Evolutionary conservation across 2,888 invertebrate species (phyloP).

Genomic region (Eustalomyia histrio): DNA sequence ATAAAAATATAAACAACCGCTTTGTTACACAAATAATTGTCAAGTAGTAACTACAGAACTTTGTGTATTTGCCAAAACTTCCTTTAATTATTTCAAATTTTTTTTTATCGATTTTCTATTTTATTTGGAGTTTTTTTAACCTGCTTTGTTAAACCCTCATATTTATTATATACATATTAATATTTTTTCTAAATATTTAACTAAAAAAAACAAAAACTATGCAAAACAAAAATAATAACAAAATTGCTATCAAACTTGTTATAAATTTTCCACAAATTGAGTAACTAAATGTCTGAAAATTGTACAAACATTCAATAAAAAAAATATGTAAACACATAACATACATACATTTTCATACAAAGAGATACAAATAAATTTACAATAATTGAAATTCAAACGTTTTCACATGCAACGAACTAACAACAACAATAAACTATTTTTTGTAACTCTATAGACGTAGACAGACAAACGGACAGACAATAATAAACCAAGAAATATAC

Average conservation of each 20-base stretch:
- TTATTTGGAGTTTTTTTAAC: no score
- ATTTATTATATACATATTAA: no score
- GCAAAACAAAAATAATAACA: not conserved
- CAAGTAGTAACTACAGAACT: no score
- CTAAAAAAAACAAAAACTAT: not conserved
- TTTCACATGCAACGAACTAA: constrained; percentile 4
- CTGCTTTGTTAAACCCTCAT: no score
- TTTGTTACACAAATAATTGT: no score
- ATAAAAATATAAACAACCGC: no score
- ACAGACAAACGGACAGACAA: not conserved
- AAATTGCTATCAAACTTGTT: constrained; percentile 53
- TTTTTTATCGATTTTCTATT: no score
- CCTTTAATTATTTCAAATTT: no score
- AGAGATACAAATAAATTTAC: constrained; percentile 15
- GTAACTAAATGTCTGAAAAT: constrained; percentile 60
- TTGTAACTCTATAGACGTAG: not conserved
- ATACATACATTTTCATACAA: no score
- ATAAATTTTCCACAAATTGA: constrained; percentile 62
- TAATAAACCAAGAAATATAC: not conserved
- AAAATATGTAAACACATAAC: no score
- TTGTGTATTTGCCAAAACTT: no score
- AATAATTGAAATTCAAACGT: constrained; percentile 34
- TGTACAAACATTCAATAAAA: constrained; percentile 17
- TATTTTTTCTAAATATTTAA: no score
- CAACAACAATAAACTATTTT: not conserved